A percentile compares a stretch with the other conserved stretches of the same genome.
phyloP scores from a whole-genome alignment of 2,797 vertebrate genomes.

The Notoglanidium macrostoma region DNA sequence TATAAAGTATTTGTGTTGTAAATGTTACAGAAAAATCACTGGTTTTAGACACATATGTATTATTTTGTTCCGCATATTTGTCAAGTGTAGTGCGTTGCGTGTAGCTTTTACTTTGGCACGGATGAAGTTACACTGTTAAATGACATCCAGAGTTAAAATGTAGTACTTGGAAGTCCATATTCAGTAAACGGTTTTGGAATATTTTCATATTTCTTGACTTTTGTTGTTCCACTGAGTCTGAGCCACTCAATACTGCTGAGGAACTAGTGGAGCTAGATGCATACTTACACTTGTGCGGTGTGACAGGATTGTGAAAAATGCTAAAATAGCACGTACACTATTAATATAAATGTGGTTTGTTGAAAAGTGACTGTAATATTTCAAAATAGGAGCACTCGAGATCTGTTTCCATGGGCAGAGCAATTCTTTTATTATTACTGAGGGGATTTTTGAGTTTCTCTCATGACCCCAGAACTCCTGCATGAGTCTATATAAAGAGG shows the following conservation, averaged over 20 bases:
- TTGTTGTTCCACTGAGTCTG: not conserved
- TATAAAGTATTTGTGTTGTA: not conserved
- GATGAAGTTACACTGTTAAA: no score
- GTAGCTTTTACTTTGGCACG: not conserved
- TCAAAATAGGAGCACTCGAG: not conserved
- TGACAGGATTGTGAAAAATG: not conserved
- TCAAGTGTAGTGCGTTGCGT: not conserved
- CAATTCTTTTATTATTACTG: not conserved
- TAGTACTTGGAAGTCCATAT: not conserved
- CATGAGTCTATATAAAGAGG: not conserved
- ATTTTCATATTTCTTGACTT: not conserved
- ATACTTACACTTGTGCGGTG: not conserved
- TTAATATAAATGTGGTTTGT: not conserved
- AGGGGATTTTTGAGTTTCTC: not conserved
- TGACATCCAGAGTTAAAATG: not conserved
- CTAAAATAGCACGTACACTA: not conserved
- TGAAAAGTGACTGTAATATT: not conserved
- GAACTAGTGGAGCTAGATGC: not conserved
- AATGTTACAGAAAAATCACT: not conserved
- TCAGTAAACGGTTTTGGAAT: not conserved
- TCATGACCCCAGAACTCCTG: not conserved
- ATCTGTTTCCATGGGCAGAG: not conserved
- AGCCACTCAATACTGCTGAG: not conserved
- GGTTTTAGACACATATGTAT: not conserved
- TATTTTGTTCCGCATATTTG: not conserved